A percentile compares a stretch with the other conserved stretches of the same genome.
phyloP scores from a whole-genome alignment of 2,888 invertebrate species.

The Cephalotes varians region DNA sequence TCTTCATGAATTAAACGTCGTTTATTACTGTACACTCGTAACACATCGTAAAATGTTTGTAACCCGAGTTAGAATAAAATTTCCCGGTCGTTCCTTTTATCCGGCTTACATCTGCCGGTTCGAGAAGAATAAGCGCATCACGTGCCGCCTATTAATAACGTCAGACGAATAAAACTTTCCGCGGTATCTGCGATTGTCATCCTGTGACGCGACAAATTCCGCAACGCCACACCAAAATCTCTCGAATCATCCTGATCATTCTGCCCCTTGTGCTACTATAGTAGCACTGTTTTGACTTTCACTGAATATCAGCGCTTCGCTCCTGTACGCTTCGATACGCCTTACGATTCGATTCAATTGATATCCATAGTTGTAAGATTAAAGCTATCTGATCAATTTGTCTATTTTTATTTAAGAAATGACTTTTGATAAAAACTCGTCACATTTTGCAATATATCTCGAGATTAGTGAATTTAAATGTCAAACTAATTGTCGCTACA shows the following conservation, averaged over 20 bases:
- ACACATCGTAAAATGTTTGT: slow-evolving; percentile 27
- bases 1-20: neutral
- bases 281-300: slow-evolving; percentile 75
- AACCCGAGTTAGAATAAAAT: slow-evolving; percentile 18
- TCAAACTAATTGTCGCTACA: neutral
- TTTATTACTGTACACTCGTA: neutral
- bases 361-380: neutral
- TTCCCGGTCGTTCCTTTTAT: slow-evolving; percentile 22
- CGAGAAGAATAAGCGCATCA: slow-evolving; percentile 66
- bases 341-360: slow-evolving; percentile 1
- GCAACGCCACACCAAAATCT: slow-evolving; percentile 60
- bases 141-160: slow-evolving; percentile 75
- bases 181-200: slow-evolving; percentile 65
- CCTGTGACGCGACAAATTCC: slow-evolving; percentile 75
- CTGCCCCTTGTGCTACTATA: slow-evolving; percentile 68
- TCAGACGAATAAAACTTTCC: slow-evolving; percentile 62
- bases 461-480: neutral
- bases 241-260: slow-evolving; percentile 66
- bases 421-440: neutral
- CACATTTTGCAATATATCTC: neutral
- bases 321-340: slow-evolving; percentile 13
- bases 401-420: neutral
- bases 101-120: slow-evolving; percentile 33
- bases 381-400: neutral
- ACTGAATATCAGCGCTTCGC: slow-evolving; percentile 44